These are phyloP conservation scores for Manduca sexta DNA, from an alignment of 1,140 invertebrate genomes.

Conservation along the genomic window DNA sequence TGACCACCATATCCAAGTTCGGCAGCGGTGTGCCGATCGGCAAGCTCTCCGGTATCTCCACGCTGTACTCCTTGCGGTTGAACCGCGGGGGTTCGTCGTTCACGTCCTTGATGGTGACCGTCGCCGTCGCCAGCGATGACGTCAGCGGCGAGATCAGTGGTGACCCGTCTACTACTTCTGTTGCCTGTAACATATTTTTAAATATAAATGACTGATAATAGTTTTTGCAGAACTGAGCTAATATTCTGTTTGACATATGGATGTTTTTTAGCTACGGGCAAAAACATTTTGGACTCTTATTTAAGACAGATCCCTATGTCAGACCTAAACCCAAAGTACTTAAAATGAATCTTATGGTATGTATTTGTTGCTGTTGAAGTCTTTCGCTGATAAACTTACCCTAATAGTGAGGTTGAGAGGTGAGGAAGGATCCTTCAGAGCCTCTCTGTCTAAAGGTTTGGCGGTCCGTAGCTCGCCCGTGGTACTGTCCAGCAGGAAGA, in stretches of 20 bases:
- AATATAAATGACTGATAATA: too few species aligned
- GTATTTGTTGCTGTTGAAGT: too few species aligned
- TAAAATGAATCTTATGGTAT: too few species aligned
- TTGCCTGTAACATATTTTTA: conserved; percentile 73
- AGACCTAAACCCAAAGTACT: too few species aligned
- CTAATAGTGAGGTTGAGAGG: conserved; percentile 82
- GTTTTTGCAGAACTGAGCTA: too few species aligned
- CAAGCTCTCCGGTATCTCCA: conserved; percentile 88
- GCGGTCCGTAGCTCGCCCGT: conserved; percentile 88
- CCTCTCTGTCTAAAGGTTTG: conserved; percentile 88
- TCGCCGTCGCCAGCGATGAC: conserved; percentile 80
- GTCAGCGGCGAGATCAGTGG: conserved; percentile 80
- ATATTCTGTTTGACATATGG: too few species aligned
- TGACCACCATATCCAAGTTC: conserved; percentile 88
- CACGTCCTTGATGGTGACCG: conserved; percentile 91
- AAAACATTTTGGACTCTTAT: too few species aligned
- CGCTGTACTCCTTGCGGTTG: conserved; percentile 85
- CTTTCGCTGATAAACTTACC: conserved; percentile 62
- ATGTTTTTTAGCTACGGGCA: too few species aligned
- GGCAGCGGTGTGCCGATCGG: conserved; percentile 86
- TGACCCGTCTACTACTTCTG: conserved; percentile 82
- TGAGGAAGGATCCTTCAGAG: conserved; percentile 83
- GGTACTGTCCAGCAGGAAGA: conserved; percentile 85
- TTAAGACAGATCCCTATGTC: too few species aligned
- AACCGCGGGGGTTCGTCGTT: conserved; percentile 94